phyloP scores from a whole-genome alignment of 2,888 invertebrate species.

The Melanophora roralis region DNA sequence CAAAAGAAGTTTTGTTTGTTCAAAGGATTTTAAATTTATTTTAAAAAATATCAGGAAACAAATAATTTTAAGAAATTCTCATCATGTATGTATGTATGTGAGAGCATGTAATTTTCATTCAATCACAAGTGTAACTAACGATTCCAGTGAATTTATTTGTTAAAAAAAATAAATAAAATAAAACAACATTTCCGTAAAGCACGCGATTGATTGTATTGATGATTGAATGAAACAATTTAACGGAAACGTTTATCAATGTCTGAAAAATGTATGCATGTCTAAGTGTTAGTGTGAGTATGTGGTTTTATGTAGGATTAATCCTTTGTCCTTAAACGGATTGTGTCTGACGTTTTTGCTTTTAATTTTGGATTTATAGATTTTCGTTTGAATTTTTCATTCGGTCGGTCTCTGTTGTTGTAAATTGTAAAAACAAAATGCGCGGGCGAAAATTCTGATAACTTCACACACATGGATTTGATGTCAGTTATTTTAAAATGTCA shows the following conservation, averaged over 20 bases:
- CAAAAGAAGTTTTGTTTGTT: not conserved
- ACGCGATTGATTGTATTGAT: conserved; percentile 13
- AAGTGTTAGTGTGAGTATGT: not conserved
- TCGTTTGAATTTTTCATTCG: conserved; percentile 13
- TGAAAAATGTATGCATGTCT: not conserved
- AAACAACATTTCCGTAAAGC: conserved; percentile 11
- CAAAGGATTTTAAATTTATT: not conserved
- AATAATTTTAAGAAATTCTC: not conserved
- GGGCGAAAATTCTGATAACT: not conserved
- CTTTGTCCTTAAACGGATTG: not conserved
- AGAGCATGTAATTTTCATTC: not conserved
- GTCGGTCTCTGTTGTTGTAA: not conserved
- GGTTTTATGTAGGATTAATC: not conserved
- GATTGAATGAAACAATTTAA: conserved; percentile 1
- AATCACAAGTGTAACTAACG: not conserved
- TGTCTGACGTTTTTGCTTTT: not conserved
- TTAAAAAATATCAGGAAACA: not conserved
- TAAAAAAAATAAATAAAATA: no score
- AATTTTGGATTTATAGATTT: not conserved
- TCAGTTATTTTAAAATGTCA: conserved; percentile 54
- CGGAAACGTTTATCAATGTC: conserved; percentile 13
- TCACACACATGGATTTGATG: conserved; percentile 4
- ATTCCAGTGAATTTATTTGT: conserved; percentile 20
- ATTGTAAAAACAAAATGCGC: not conserved
- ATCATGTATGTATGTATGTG: no score